These are phyloP conservation scores for Odontamblyopus rebecca DNA, from an alignment of 2,797 vertebrate genomes.

Conservation along the genomic window DNA sequence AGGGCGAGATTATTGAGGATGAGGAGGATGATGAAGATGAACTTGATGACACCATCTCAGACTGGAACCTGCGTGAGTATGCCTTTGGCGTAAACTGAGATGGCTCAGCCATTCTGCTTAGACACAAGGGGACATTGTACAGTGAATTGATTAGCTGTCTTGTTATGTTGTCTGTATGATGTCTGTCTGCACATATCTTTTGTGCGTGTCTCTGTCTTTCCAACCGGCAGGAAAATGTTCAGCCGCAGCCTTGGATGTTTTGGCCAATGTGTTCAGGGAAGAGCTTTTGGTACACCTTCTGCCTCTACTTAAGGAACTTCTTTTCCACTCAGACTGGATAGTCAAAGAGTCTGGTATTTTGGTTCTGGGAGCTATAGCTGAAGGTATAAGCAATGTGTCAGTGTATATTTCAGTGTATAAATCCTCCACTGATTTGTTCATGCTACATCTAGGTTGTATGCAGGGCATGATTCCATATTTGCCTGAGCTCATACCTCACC, in stretches of 20 bases:
- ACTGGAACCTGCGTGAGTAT: conserved; percentile 91
- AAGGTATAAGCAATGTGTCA: conserved; percentile 72
- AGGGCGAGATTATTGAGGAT: conserved; percentile 85
- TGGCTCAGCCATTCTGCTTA: background rate
- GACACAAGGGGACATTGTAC: background rate
- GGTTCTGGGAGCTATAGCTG: conserved; percentile 91
- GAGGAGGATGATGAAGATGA: conserved; percentile 87
- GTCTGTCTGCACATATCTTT: conserved; percentile 31
- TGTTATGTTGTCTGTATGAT: conserved; percentile 36
- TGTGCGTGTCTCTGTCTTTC: conserved; percentile 29
- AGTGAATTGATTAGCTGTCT: conserved; percentile 15
- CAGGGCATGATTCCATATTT: conserved; percentile 94
- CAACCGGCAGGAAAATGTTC: conserved; percentile 78
- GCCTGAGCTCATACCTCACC: conserved; percentile 91
- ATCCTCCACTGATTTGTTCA: background rate
- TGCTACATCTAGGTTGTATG: conserved; percentile 84
- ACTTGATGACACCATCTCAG: conserved; percentile 88
- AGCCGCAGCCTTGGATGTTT: conserved; percentile 88
- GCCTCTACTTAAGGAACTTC: conserved; percentile 88
- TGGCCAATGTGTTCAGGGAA: conserved; percentile 93
- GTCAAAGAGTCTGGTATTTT: conserved; percentile 95
- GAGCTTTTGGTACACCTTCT: conserved; percentile 92
- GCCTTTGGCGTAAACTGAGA: conserved; percentile 6
- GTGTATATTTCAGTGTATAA: background rate
- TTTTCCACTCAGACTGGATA: conserved; percentile 95